Conservation (phyloP, 2,797 vertebrate genomes). For the Cyprinodon diabolis region DNA sequence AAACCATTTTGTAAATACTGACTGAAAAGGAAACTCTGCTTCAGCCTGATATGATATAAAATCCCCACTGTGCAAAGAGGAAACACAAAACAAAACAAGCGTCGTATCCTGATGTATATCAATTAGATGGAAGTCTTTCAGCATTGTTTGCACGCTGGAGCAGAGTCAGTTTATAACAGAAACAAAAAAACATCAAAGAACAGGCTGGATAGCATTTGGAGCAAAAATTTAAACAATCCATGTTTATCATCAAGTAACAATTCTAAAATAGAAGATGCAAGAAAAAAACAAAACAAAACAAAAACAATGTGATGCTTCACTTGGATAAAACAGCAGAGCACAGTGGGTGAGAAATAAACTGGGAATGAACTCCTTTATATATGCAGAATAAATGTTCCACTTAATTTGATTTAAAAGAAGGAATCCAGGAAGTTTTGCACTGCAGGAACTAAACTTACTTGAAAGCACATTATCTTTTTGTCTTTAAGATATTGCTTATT, state of each 20-base stretch:
- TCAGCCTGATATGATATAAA: neutral
- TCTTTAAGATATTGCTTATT: neutral
- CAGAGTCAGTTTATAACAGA: slow-evolving; percentile 8
- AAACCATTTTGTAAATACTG: neutral
- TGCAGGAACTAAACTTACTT: neutral
- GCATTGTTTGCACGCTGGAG: slow-evolving; percentile 12
- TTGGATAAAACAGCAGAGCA: neutral
- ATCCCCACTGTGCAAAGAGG: slow-evolving; percentile 3
- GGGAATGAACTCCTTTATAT: neutral
- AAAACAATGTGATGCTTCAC: neutral
- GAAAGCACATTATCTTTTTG: neutral
- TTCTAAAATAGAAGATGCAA: neutral
- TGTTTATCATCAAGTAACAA: neutral
- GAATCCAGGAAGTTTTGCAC: neutral
- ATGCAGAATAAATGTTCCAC: neutral
- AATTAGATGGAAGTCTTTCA: neutral
- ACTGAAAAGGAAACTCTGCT: neutral
- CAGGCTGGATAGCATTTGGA: slow-evolving; percentile 47
- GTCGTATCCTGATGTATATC: neutral
- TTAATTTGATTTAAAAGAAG: neutral
- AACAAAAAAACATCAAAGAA: neutral
- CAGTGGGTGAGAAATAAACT: slow-evolving; percentile 16
- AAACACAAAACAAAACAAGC: slow-evolving; percentile 3
- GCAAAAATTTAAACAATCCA: neutral
- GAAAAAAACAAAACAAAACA: neutral